phyloP scores from a whole-genome alignment of 2,888 invertebrate genomes.

The Coelogynopora nodosa region DNA sequence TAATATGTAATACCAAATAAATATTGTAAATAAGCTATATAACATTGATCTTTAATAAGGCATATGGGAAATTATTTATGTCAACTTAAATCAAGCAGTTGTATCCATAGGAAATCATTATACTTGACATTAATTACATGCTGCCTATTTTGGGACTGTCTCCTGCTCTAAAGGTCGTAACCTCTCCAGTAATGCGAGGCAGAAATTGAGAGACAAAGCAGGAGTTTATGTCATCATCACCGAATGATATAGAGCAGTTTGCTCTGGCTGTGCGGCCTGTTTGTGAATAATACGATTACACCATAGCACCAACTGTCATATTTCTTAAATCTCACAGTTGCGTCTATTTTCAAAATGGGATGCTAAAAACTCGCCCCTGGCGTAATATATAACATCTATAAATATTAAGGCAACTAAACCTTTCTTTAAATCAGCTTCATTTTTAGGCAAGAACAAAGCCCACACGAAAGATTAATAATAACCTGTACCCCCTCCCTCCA shows the following conservation, averaged over 20 bases:
- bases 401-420: neutral
- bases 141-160: neutral
- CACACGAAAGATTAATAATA: neutral
- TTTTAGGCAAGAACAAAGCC: slow-evolving; percentile 8
- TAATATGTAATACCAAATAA: no score
- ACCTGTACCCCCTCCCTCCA: neutral
- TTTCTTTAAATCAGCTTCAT: neutral
- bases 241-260: no score
- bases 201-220: neutral
- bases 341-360: neutral
- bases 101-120: no score
- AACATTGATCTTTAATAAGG: no score
- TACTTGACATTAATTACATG: no score
- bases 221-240: neutral
- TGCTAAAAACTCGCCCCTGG: neutral
- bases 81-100: neutral
- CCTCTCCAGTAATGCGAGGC: neutral
- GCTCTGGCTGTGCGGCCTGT: neutral
- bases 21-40: no score
- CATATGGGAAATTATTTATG: no score
- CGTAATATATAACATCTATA: neutral
- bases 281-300: slow-evolving; percentile 18
- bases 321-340: neutral
- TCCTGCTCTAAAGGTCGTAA: neutral
- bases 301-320: slow-evolving; percentile 24